These are phyloP conservation scores for Drosophila murphyi DNA, from an alignment of 1,140 invertebrate species.

Conservation along the genomic window DNA sequence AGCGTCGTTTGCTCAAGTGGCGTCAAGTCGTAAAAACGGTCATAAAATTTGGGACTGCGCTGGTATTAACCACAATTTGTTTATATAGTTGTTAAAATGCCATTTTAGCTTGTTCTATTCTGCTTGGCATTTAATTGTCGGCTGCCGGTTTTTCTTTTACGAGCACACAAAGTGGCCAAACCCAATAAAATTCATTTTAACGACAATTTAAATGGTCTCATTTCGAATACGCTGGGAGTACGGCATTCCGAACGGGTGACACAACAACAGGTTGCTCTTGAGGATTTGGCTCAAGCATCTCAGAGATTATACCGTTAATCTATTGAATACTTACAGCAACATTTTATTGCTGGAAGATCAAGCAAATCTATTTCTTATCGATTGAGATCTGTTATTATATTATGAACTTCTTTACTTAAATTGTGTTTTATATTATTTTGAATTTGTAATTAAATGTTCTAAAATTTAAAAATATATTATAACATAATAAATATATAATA, in stretches of 20 bases:
- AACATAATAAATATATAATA: too few relatives aligned
- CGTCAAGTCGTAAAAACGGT: slow-evolving; percentile 83
- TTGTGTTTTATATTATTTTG: too few relatives aligned
- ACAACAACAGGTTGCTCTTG: slow-evolving; percentile 63
- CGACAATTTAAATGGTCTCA: slow-evolving; percentile 81
- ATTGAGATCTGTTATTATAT: too few relatives aligned
- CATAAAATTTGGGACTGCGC: slow-evolving; percentile 67
- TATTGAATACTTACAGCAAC: not conserved
- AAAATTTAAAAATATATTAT: too few relatives aligned
- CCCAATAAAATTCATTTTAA: slow-evolving; percentile 78
- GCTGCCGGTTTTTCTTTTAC: slow-evolving; percentile 65
- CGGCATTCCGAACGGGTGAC: slow-evolving; percentile 9
- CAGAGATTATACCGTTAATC: slow-evolving; percentile 23
- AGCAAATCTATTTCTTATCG: too few relatives aligned
- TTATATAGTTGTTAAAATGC: slow-evolving; percentile 82
- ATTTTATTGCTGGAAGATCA: too few relatives aligned
- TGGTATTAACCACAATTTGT: slow-evolving; percentile 81
- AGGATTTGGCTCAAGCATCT: not conserved
- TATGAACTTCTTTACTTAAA: too few relatives aligned
- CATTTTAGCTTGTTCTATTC: slow-evolving; percentile 71
- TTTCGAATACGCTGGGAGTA: slow-evolving; percentile 35
- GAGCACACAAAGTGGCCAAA: slow-evolving; percentile 60
- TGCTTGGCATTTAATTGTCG: slow-evolving; percentile 79
- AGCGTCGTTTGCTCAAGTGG: slow-evolving; percentile 56
- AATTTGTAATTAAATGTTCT: too few relatives aligned